phyloP scores from a whole-genome alignment of 2,113 vertebrate species.

The Platichthys flesus region DNA sequence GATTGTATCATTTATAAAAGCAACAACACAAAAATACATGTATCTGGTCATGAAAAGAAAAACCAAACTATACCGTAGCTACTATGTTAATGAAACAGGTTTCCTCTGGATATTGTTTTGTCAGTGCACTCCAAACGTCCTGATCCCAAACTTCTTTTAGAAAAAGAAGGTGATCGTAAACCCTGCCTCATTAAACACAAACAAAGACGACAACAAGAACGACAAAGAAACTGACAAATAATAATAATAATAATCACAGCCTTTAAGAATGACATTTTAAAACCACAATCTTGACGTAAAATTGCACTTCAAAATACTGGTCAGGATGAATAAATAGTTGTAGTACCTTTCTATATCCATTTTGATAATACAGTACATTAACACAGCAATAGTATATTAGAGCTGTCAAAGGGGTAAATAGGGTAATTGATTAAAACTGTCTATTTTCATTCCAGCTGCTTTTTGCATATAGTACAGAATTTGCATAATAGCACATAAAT shows the following conservation, averaged over 20 bases:
- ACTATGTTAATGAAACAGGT: constrained; percentile 56
- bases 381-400: constrained; percentile 74
- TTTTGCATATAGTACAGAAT: constrained; percentile 78
- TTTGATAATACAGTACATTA: constrained; percentile 78
- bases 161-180: constrained; percentile 60
- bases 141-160: constrained; percentile 44
- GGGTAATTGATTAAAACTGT: constrained; percentile 62
- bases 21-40: constrained; percentile 75
- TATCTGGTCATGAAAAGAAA: constrained; percentile 63
- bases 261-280: constrained; percentile 85
- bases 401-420: constrained; percentile 62
- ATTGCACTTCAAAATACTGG: constrained; percentile 84
- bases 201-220: constrained; percentile 35
- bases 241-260: constrained; percentile 78
- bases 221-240: constrained; percentile 43
- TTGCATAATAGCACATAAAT: constrained; percentile 81
- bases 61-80: constrained; percentile 54
- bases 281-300: constrained; percentile 82
- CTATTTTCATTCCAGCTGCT: constrained; percentile 77
- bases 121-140: constrained; percentile 65
- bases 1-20: constrained; percentile 77
- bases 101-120: constrained; percentile 55
- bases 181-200: constrained; percentile 68
- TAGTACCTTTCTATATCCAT: constrained; percentile 74
- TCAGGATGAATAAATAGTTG: constrained; percentile 74